Evolutionary conservation across 37 sponge, comb jelly and placozoan species (phyloP).

Genomic region (Axinella damicornis): DNA sequence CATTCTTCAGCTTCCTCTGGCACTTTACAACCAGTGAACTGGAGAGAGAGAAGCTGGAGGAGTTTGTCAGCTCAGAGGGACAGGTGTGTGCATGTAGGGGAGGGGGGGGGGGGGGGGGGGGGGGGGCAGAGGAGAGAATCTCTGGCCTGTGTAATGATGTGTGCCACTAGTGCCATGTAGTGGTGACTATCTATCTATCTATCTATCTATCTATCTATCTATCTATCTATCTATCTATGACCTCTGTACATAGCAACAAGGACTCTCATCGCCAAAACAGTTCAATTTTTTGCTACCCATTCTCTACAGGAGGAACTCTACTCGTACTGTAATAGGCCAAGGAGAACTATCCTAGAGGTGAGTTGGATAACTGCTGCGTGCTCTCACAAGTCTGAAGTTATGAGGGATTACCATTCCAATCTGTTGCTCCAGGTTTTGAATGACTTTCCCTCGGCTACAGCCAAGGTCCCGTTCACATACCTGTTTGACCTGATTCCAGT

Average conservation of each 20-base stretch:
- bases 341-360: conserved; percentile 91
- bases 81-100: conserved; percentile 56
- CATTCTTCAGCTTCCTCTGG: conserved; percentile 91
- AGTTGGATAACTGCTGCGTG: background rate
- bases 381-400: too few species aligned
- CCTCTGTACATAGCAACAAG: too few species aligned
- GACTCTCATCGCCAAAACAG: too few species aligned
- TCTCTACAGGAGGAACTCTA: conserved; percentile 88
- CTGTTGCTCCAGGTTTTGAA: conserved; percentile 72
- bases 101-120: background rate
- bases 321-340: conserved; percentile 89
- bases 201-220: too few species aligned
- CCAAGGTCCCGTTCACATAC: conserved; percentile 79
- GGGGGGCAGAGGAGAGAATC: background rate
- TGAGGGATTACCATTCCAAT: background rate
- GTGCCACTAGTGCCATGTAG: too few species aligned
- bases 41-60: conserved; percentile 92
- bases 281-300: background rate
- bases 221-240: too few species aligned
- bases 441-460: conserved; percentile 86
- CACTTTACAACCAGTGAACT: conserved; percentile 82
- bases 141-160: background rate
- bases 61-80: conserved; percentile 87
- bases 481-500: conserved; percentile 91
- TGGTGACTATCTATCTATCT: too few species aligned